Base-by-base conservation (phyloP, 2,797 vertebrate genomes). In the Coranthus polyacanthus region DNA sequence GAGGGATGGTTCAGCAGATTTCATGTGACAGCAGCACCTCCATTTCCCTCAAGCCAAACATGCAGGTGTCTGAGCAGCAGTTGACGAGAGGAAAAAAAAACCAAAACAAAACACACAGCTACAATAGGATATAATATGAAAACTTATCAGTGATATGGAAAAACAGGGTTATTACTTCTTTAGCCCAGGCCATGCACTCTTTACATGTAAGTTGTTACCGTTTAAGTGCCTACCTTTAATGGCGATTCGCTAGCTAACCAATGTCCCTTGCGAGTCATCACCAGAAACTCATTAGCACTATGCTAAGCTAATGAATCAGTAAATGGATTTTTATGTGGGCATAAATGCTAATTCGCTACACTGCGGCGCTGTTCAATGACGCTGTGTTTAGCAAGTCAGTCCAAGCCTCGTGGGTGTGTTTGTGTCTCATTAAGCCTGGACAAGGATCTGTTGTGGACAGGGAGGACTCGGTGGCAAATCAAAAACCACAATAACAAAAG, bases 291-390 rank as follows among this genome's bases (percentile, higher is more conserved):
- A 90, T 92, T 89, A 91, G 87, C 71, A 60, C 80, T 75, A 83
- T 86, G 87, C 90, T 92, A 92, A 90, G 85, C 85, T 91, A 92
- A 91, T 92, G 88, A 86, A 79, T 92, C 81, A 88, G 86, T 87
- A 90, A 93, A 92, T 91, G 65, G 88, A 89, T 83, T 91, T 92
- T 92, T 84, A 92, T 87, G 87, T 82, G 84, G 65, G 75, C 82
- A 87, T 91, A 85, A 90, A 90, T 89, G 83, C 82, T 88, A 90
- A 89, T 88, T 87, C 7, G 64, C 77, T 75, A 75, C 73, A 86
- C 76, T 52, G 79, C 47, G 4, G 75, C 21, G 57, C 69, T 45
- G 66, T 79, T 87, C 65, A 79, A 79, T 52, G 51, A 60, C 41
- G 75, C 75, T 61, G 79, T 73, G 66, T 85, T 89, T 72, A 85